These are phyloP conservation scores for Stichopus chloronotus DNA, from an alignment of 35 echinoderm and acorn worm species.

Conservation along the genomic window DNA sequence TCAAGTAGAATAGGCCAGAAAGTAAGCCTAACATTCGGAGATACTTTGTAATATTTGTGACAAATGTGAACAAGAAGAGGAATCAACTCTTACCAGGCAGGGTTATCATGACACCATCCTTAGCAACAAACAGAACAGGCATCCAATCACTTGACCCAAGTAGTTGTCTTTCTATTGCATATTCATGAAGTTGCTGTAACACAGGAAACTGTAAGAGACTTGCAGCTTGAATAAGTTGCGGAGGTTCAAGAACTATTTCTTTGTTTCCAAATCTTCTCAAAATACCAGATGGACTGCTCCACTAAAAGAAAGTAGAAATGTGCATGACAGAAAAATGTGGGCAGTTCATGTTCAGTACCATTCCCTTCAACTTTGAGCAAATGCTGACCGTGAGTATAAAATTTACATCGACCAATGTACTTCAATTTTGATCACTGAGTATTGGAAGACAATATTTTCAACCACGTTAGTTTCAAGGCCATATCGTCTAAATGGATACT, in stretches of 20 bases:
- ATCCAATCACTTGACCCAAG: background rate
- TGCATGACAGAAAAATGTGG: background rate
- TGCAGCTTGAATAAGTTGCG: slow-evolving; percentile 9
- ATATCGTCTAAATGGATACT: too few relatives aligned
- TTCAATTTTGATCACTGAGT: too few relatives aligned
- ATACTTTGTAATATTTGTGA: background rate
- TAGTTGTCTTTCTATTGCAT: background rate
- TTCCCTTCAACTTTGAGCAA: too few relatives aligned
- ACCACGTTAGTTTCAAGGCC: too few relatives aligned
- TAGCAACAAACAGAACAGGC: background rate
- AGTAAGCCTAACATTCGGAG: too few relatives aligned
- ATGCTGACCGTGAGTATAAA: too few relatives aligned
- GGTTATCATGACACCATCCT: background rate
- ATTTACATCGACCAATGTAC: too few relatives aligned
- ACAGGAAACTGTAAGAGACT: background rate
- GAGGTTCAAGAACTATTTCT: background rate
- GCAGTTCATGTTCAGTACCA: background rate
- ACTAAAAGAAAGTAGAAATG: slow-evolving; percentile 17
- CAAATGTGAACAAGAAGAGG: background rate
- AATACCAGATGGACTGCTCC: slow-evolving; percentile 4
- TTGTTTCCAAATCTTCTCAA: background rate
- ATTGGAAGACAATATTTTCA: too few relatives aligned
- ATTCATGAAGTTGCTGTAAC: background rate
- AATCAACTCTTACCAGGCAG: background rate
- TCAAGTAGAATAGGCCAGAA: too few relatives aligned